A percentile compares a stretch with the other conserved stretches of the same genome.
These are phyloP conservation scores for Amphiprion ocellaris DNA, from an alignment of 2,113 vertebrate genomes.

Conservation along the genomic window DNA sequence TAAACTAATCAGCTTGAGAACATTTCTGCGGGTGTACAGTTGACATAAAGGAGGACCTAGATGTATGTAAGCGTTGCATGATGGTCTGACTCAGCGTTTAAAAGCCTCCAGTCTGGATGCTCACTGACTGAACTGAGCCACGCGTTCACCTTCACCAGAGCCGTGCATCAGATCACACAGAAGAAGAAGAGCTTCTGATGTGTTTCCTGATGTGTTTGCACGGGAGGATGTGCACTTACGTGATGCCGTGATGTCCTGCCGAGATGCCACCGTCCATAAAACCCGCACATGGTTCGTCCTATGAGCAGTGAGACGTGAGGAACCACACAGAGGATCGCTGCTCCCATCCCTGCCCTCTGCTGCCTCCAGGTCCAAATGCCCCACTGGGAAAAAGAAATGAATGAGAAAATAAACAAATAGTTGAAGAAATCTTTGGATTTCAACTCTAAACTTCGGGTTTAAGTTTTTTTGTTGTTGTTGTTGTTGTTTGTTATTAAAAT, in stretches of 20 bases:
- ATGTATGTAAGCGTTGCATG: not conserved
- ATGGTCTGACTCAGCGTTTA: not conserved
- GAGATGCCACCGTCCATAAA: conserved; percentile 28
- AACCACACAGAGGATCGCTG: not conserved
- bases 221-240: conserved; percentile 39
- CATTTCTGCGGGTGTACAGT: no score
- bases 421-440: no score
- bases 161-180: not conserved
- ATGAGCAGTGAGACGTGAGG: not conserved
- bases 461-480: no score
- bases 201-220: conserved; percentile 2
- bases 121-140: not conserved
- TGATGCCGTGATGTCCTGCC: conserved; percentile 23
- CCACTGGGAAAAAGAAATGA: not conserved
- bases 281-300: conserved; percentile 28
- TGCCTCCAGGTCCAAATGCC: conserved; percentile 6
- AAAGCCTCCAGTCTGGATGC: not conserved
- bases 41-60: no score
- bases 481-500: no score
- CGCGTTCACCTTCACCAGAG: not conserved
- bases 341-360: not conserved
- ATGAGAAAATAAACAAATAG: not conserved
- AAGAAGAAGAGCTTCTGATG: not conserved
- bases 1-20: no score
- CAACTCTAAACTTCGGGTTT: no score